Evolutionary conservation across 2,797 vertebrate species (phyloP).

Genomic region (Neosilurus hyrtlii): DNA sequence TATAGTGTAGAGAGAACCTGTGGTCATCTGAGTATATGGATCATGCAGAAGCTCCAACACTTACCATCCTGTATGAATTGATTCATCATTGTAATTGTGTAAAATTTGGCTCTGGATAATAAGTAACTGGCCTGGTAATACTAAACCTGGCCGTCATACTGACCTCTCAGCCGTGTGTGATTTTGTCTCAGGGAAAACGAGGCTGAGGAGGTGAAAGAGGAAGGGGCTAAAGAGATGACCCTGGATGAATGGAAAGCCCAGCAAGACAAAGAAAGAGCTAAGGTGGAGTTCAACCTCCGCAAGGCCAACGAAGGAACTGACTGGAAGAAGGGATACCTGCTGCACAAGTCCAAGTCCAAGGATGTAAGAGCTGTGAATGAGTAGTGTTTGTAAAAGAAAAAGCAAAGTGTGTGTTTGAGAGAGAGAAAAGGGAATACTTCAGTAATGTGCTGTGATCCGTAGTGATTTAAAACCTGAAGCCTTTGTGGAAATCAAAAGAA

Average conservation of each 20-base stretch:
- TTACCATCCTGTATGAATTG: not conserved
- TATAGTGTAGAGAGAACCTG: not conserved
- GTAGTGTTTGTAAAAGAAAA: not conserved
- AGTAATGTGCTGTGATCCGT: not conserved
- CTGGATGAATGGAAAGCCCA: slow-evolving; percentile 98
- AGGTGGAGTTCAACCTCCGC: slow-evolving; percentile 98
- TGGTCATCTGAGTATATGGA: not conserved
- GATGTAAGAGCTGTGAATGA: slow-evolving; percentile 72
- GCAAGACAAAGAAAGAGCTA: slow-evolving; percentile 94
- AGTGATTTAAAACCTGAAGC: not conserved
- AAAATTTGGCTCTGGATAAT: not conserved
- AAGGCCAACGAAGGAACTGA: slow-evolving; percentile 96
- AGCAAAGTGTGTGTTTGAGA: not conserved
- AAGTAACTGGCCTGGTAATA: not conserved
- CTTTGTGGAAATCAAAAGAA: no score
- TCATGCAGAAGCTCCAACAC: not conserved
- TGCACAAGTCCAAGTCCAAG: slow-evolving; percentile 96
- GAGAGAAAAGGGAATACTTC: not conserved
- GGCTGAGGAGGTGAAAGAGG: slow-evolving; percentile 93
- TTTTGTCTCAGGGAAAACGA: slow-evolving; percentile 88
- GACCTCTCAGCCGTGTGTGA: not conserved
- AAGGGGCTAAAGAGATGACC: slow-evolving; percentile 98
- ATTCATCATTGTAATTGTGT: not conserved
- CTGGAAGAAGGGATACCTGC: slow-evolving; percentile 97
- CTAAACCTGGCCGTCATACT: not conserved